Base-by-base conservation (phyloP, 1,140 invertebrate genomes). In the Uloborus diversus region DNA sequence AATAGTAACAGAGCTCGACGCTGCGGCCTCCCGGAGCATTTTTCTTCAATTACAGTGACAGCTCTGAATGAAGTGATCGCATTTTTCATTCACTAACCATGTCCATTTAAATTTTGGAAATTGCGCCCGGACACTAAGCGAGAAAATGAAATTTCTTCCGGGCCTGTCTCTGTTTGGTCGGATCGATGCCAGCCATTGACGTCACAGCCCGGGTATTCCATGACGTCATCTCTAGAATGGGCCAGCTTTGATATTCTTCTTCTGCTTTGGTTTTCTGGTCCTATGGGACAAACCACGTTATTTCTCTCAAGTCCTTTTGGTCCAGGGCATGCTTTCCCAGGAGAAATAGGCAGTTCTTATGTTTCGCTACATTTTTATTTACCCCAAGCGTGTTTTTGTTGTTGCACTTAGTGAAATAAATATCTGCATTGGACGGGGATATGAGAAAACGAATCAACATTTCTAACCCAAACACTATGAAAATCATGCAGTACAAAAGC, bases 131-230 rank as follows among this genome's bases (percentile, higher is more conserved):
- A 28, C 28, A 11, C 25, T 59, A 28, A 5, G 32, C n/a, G 14
- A 33, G 59, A 35, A n/a, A 35, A 62, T 62, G 59, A 62, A 62
- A 62, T 35, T 20, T 62, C 59, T 33, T 4, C 59, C 59, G 59
- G 30, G 20, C 37, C 17, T 42, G 7, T 20, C 49, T 14, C 13
- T 20, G 9, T n/a, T n/a, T n/a, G n/a, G n/a, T 9, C 28, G 28
- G 27, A 73, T 73, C 70, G 70, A 73, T 73, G 25, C 57, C 9
- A 47, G 35, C 57, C 70, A 73, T 73, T 73, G 70, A 73, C 70
- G 70, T 73, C 70, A 73, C 57, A 62, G 4, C 57, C 70, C 57
- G 70, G 70, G 70, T 47, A 61, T 61, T 37, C 4, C 13, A 49
- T 73, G 70, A 73, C 70, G 70, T 73, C 70, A 73, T 13, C 25